Evolutionary conservation across 2,797 vertebrate genomes (phyloP).

Genomic region (Erethizon dorsatum): DNA sequence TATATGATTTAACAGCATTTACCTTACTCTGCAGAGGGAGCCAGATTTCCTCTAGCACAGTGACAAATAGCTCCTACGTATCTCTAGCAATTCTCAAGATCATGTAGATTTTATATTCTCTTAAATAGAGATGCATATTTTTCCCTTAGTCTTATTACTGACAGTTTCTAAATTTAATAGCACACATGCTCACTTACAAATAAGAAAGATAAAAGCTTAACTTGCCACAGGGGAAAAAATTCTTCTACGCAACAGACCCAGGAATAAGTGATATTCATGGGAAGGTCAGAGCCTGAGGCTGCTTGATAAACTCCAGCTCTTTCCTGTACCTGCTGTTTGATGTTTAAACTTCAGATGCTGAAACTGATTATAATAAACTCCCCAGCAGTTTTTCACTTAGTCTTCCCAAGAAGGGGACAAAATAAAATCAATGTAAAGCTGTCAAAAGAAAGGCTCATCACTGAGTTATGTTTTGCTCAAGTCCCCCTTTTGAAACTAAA

Average conservation of each 20-base stretch:
- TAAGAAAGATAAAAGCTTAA: conserved; percentile 68
- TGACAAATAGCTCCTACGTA: not conserved
- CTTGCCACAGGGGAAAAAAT: not conserved
- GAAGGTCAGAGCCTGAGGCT: conserved; percentile 44
- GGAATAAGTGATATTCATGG: conserved; percentile 58
- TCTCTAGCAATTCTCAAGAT: not conserved
- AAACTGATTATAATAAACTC: conserved; percentile 34
- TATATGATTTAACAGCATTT: not conserved
- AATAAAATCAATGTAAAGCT: conserved; percentile 73
- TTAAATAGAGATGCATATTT: conserved; percentile 55
- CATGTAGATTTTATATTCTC: not conserved
- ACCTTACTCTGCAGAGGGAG: conserved; percentile 14
- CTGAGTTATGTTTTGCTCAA: conserved; percentile 20
- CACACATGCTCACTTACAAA: conserved; percentile 45
- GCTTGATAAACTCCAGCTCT: conserved; percentile 29
- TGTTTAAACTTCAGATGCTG: conserved; percentile 4
- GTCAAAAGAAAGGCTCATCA: conserved; percentile 53
- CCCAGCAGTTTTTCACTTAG: conserved; percentile 69
- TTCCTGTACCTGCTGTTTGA: not conserved
- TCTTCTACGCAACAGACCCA: not conserved
- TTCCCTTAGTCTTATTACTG: conserved; percentile 64
- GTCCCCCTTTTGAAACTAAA: conserved; percentile 63
- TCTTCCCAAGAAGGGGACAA: conserved; percentile 70
- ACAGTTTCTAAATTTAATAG: conserved; percentile 76
- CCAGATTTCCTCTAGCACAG: not conserved